Evolutionary conservation across 2,888 invertebrate genomes (phyloP).

Genomic region (Eristalis pertinax): DNA sequence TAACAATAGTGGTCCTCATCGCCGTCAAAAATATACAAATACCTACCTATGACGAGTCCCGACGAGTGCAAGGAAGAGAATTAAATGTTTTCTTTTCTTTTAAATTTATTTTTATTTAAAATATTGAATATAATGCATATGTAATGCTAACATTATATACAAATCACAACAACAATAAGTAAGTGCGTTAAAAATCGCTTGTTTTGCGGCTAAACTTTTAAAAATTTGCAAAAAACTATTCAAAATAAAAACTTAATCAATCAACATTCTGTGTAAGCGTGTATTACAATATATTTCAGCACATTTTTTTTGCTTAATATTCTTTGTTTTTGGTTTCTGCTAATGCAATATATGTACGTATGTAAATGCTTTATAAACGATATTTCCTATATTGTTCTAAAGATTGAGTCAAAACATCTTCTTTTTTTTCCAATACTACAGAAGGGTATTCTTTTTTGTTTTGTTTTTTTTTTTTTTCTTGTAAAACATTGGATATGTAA

Average conservation of each 20-base stretch:
- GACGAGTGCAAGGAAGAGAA: too few relatives aligned
- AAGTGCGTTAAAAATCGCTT: slow-evolving; percentile 56
- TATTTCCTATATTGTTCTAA: slow-evolving; percentile 19
- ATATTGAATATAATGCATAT: slow-evolving; percentile 64
- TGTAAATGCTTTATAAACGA: background rate
- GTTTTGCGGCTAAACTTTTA: slow-evolving; percentile 1
- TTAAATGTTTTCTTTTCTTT: background rate
- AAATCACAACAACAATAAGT: slow-evolving; percentile 69
- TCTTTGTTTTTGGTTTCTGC: background rate
- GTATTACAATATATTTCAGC: slow-evolving; percentile 33
- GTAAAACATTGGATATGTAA: slow-evolving; percentile 55
- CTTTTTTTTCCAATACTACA: background rate
- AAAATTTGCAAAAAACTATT: slow-evolving; percentile 1
- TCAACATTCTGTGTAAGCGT: slow-evolving; percentile 17
- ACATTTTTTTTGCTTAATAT: slow-evolving; percentile 2
- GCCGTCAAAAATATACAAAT: too few relatives aligned
- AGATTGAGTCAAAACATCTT: background rate
- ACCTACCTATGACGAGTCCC: too few relatives aligned
- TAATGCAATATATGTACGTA: background rate
- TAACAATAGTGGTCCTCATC: too few relatives aligned
- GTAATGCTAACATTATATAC: slow-evolving; percentile 67
- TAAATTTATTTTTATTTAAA: slow-evolving; percentile 59
- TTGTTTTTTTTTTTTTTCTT: slow-evolving; percentile 4
- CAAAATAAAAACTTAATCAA: background rate
- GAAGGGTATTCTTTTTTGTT: background rate